phyloP scores from a whole-genome alignment of 1,140 invertebrate genomes.

The Bombus waltoni region DNA sequence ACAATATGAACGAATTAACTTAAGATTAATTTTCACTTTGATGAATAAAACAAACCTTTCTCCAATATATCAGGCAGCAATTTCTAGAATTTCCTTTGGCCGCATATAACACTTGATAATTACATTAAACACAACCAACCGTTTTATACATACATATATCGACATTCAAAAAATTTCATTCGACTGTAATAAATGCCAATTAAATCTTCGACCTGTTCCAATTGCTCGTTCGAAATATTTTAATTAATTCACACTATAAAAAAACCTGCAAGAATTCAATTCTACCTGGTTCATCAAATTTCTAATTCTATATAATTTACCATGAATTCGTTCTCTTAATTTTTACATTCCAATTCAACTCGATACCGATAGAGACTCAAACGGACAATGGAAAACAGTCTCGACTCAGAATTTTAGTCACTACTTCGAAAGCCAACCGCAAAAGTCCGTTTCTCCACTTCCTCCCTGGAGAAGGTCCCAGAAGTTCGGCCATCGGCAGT shows the following conservation, averaged over 20 bases:
- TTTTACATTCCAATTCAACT: neutral
- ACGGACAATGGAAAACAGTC: neutral
- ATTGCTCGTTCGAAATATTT: neutral
- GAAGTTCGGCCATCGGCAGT: neutral
- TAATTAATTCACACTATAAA: too few relatives aligned
- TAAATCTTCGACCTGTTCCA: too few relatives aligned
- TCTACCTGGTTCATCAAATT: neutral
- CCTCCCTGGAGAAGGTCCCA: neutral
- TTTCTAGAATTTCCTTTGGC: neutral
- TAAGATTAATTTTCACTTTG: neutral
- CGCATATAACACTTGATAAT: neutral
- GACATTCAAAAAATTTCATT: too few relatives aligned
- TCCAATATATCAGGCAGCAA: neutral
- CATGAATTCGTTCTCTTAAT: neutral
- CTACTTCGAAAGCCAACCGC: neutral
- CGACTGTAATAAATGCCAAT: too few relatives aligned
- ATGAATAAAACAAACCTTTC: conserved; percentile 23
- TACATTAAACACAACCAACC: neutral
- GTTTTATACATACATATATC: too few relatives aligned
- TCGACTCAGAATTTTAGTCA: neutral
- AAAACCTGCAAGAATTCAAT: neutral
- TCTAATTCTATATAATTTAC: neutral
- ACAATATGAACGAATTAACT: neutral
- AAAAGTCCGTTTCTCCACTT: too few relatives aligned
- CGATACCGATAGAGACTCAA: neutral